Percentiles rank a stretch among this genome's conserved stretches.
phyloP scores from a whole-genome alignment of 2,888 invertebrate genomes.

The Strigamia crassipes region DNA sequence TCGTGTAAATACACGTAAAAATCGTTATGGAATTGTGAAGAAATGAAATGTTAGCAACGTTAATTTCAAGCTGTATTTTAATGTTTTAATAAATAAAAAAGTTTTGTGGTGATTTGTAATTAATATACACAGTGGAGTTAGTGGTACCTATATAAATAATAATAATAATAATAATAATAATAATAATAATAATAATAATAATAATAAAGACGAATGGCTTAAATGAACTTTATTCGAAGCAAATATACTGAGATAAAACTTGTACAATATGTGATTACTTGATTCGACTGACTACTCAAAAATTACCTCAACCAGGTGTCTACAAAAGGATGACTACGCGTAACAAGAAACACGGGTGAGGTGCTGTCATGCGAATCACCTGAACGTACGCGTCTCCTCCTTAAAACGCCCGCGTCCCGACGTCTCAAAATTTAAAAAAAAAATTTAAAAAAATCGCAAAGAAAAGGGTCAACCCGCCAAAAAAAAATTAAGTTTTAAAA shows the following conservation, averaged over 20 bases:
- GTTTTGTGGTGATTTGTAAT: not conserved
- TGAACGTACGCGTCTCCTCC: slow-evolving; percentile 40
- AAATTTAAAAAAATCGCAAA: not conserved
- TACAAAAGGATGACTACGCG: slow-evolving; percentile 44
- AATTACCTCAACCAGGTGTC: slow-evolving; percentile 45
- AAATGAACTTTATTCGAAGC: slow-evolving; percentile 47
- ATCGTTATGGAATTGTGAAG: no score
- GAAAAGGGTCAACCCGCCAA: slow-evolving; percentile 2
- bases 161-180: slow-evolving; percentile 48
- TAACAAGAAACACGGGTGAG: slow-evolving; percentile 44
- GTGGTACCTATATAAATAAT: slow-evolving; percentile 27
- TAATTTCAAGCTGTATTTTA: not conserved
- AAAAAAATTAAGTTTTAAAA: not conserved
- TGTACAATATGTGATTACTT: slow-evolving; percentile 45
- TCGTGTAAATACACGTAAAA: no score
- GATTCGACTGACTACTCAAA: slow-evolving; percentile 45
- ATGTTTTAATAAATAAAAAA: not conserved
- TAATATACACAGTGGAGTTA: not conserved
- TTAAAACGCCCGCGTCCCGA: slow-evolving; percentile 36
- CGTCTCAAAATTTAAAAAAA: not conserved
- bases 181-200: slow-evolving; percentile 54
- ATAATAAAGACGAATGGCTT: slow-evolving; percentile 45
- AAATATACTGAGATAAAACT: slow-evolving; percentile 45
- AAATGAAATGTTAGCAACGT: no score
- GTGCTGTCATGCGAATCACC: slow-evolving; percentile 41